phyloP scores from a whole-genome alignment of 2,797 vertebrate species.

The Rousettus madagascariensis region DNA sequence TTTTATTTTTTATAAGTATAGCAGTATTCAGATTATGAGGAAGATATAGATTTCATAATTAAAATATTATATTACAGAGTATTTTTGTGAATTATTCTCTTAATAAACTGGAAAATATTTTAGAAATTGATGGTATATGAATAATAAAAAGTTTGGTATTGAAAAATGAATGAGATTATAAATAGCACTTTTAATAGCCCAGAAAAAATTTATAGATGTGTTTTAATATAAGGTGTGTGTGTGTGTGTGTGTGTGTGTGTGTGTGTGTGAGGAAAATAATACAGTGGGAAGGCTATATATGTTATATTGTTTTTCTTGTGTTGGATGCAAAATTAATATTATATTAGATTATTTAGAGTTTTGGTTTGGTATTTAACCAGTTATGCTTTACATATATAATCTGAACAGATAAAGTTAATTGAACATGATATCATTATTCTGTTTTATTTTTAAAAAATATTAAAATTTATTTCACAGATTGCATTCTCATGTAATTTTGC shows the following conservation, averaged over 20 bases:
- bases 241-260: neutral
- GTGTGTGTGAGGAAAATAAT: neutral
- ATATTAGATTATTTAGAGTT: neutral
- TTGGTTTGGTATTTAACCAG: neutral
- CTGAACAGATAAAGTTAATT: neutral
- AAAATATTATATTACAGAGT: neutral
- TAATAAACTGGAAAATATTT: neutral
- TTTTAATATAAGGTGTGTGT: neutral
- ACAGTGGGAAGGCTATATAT: neutral
- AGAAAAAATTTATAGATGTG: neutral
- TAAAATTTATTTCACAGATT: neutral
- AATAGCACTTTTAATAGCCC: neutral
- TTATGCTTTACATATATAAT: neutral
- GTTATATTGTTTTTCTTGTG: neutral
- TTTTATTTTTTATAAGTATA: neutral
- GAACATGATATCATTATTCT: neutral
- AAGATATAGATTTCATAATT: neutral
- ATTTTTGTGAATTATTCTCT: neutral
- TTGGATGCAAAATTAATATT: neutral
- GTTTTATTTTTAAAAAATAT: neutral
- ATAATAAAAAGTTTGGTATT: neutral
- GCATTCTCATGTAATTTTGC: neutral
- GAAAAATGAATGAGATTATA: neutral
- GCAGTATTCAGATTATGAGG: neutral
- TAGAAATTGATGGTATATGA: neutral